Evolutionary conservation across 2,888 invertebrate species (phyloP).

Genomic region (Andrena camellia): DNA sequence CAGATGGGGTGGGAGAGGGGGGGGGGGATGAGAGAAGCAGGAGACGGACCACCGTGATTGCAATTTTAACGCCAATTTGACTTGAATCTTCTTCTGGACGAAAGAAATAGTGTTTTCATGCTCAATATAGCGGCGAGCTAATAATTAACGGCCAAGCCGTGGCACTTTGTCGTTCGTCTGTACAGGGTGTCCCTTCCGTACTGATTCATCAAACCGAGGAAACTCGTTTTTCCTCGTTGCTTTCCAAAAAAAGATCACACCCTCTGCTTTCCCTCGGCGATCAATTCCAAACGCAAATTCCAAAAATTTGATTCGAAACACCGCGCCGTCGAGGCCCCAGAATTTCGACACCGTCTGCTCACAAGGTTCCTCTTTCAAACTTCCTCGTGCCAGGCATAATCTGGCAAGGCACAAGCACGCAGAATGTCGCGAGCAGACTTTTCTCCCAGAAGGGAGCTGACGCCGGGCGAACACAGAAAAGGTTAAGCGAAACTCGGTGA

Average conservation of each 20-base stretch:
- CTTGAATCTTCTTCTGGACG: constrained; percentile 81
- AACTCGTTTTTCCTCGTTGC: background rate
- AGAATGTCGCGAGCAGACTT: background rate
- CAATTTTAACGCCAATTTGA: constrained; percentile 85
- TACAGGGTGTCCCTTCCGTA: constrained; percentile 67
- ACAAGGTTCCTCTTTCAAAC: no score
- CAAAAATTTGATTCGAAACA: no score
- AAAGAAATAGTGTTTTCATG: constrained; percentile 84
- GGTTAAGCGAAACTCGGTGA: constrained; percentile 63
- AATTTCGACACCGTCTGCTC: no score
- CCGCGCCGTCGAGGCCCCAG: no score
- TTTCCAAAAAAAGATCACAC: no score
- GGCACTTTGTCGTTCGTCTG: constrained; percentile 47
- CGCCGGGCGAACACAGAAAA: background rate
- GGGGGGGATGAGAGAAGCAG: constrained; percentile 67
- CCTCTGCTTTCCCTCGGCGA: no score
- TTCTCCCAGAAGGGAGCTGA: background rate
- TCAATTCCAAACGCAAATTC: no score
- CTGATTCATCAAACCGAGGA: background rate
- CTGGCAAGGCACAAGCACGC: no score
- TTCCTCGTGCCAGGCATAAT: no score
- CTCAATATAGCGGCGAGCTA: constrained; percentile 82
- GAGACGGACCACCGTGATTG: constrained; percentile 84
- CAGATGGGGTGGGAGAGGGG: constrained; percentile 39
- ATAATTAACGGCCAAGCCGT: constrained; percentile 80